phyloP scores from a whole-genome alignment of 2,888 invertebrate species.

The Troides oblongomaculatus region DNA sequence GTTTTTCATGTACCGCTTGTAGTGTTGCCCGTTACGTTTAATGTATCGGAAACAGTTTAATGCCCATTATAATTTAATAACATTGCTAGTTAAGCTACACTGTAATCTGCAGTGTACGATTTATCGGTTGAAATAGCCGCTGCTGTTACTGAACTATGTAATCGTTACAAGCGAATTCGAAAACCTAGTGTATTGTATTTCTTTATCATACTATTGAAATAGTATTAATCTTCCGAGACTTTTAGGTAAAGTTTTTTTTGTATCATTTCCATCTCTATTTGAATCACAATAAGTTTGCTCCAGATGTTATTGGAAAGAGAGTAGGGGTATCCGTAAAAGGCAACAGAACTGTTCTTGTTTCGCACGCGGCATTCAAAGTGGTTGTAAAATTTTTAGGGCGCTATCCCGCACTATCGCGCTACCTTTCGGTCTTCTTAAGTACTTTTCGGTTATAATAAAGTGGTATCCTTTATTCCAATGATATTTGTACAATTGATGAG shows the following conservation, averaged over 20 bases:
- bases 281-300: conserved; percentile 31
- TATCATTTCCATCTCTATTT: conserved; percentile 32
- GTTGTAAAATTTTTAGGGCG: conserved; percentile 24
- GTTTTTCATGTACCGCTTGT: conserved; percentile 12
- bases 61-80: conserved; percentile 1
- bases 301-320: conserved; percentile 41
- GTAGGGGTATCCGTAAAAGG: conserved; percentile 46
- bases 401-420: conserved; percentile 9
- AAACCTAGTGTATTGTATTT: background rate
- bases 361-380: conserved; percentile 46
- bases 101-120: no score
- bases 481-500: no score
- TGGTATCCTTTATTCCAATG: background rate
- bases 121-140: no score
- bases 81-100: background rate
- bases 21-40: conserved; percentile 13
- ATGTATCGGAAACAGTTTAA: conserved; percentile 1
- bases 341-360: conserved; percentile 31
- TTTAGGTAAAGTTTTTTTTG: background rate
- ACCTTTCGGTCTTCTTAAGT: background rate
- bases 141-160: background rate
- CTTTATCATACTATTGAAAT: background rate
- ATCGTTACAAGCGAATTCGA: background rate
- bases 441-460: background rate
- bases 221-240: background rate